Conservation (phyloP, 64 coral and sea anemone species). For the Actinia tenebrosa region DNA sequence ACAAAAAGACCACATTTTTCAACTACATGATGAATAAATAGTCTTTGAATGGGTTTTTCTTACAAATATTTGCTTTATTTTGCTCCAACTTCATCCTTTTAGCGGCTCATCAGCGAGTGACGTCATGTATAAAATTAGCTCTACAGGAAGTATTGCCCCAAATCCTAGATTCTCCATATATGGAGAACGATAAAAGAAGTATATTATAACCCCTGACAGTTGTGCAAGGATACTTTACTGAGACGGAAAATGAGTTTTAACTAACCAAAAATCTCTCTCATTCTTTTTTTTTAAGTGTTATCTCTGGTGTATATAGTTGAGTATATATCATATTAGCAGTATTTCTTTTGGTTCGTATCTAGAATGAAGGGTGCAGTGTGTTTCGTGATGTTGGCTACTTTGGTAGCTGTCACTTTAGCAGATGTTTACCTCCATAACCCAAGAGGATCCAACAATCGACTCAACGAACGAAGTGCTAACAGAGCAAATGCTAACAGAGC, state of each 20-base stretch:
- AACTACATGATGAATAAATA: too few relatives aligned
- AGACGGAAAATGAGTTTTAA: background rate
- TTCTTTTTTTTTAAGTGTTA: background rate
- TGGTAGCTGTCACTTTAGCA: conserved; percentile 8
- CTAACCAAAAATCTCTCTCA: background rate
- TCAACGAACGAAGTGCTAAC: conserved; percentile 76
- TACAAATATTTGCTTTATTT: background rate
- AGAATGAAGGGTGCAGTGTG: background rate
- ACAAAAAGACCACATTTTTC: too few relatives aligned
- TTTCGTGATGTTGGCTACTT: background rate
- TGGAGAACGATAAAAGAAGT: background rate
- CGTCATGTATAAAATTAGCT: background rate
- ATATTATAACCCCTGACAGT: background rate
- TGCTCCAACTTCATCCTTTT: background rate
- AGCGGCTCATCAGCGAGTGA: background rate
- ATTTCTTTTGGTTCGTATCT: background rate
- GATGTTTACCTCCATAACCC: conserved; percentile 79
- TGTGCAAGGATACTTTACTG: background rate
- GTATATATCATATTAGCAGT: background rate
- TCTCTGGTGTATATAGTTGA: background rate
- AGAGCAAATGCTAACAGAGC: conserved; percentile 82
- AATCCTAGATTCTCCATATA: background rate
- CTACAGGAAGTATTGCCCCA: background rate
- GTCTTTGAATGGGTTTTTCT: background rate
- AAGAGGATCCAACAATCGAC: conserved; percentile 76